Percentiles rank a stretch among this genome's conserved stretches.
Evolutionary conservation across 2,113 vertebrate species (phyloP).

Genomic region (Oxygymnocypris stewartii): DNA sequence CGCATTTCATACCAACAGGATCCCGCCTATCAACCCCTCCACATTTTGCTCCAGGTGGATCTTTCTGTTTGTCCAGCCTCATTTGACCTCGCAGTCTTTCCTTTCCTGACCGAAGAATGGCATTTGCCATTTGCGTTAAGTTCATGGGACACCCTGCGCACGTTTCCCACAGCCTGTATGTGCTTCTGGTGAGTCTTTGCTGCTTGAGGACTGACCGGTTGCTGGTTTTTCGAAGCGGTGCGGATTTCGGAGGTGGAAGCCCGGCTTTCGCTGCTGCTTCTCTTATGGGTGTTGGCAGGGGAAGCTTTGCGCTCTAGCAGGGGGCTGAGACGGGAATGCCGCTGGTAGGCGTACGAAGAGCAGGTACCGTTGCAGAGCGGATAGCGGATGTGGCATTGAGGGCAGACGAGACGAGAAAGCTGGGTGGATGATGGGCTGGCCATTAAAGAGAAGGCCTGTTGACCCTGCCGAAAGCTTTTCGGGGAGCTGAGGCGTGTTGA

Average conservation of each 20-base stretch:
- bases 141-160: slow-evolving; percentile 65
- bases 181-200: slow-evolving; percentile 68
- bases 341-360: slow-evolving; percentile 75
- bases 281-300: slow-evolving; percentile 63
- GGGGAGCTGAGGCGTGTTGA: slow-evolving; percentile 76
- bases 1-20: slow-evolving; percentile 62
- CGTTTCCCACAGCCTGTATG: slow-evolving; percentile 70
- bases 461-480: slow-evolving; percentile 72
- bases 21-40: slow-evolving; percentile 64
- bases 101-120: slow-evolving; percentile 46
- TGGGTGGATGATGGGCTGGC: slow-evolving; percentile 64
- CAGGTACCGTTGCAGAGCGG: slow-evolving; percentile 77
- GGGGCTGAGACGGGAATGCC: slow-evolving; percentile 77
- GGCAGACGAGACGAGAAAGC: slow-evolving; percentile 68
- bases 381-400: slow-evolving; percentile 75
- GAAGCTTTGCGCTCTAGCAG: slow-evolving; percentile 68
- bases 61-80: slow-evolving; percentile 71
- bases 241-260: slow-evolving; percentile 64
- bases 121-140: slow-evolving; percentile 54
- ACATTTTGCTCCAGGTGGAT: slow-evolving; percentile 58
- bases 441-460: slow-evolving; percentile 69
- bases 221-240: slow-evolving; percentile 63
- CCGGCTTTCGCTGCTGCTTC: slow-evolving; percentile 77
- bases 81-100: slow-evolving; percentile 61
- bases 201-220: slow-evolving; percentile 69